phyloP scores from a whole-genome alignment of 2,113 vertebrate genomes.

The Amphiprion percula region DNA sequence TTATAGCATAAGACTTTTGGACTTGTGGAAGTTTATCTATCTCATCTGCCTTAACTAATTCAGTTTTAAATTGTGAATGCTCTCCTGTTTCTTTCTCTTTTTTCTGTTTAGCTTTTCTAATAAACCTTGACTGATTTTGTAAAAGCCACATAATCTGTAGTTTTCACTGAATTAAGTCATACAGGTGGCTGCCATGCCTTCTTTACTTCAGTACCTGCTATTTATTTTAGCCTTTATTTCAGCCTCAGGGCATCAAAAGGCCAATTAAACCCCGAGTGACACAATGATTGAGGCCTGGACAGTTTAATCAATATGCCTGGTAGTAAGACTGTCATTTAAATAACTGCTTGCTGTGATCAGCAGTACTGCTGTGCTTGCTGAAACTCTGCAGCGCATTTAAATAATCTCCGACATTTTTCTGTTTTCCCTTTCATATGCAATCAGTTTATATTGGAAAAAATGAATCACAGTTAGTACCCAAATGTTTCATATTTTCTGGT shows the following conservation, averaged over 20 bases:
- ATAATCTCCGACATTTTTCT: background rate
- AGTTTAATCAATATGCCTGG: slow-evolving; percentile 63
- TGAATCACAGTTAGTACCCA: background rate
- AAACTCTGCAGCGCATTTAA: slow-evolving; percentile 2
- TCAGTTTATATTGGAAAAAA: background rate
- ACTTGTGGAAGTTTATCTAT: too few species aligned
- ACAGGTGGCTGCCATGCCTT: background rate
- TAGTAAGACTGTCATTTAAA: slow-evolving; percentile 47
- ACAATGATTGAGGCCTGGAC: slow-evolving; percentile 40
- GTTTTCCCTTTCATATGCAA: background rate
- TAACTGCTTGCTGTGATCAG: slow-evolving; percentile 48
- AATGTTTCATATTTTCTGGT: background rate
- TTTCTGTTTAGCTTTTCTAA: background rate
- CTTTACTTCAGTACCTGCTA: slow-evolving; percentile 26
- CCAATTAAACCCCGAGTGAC: slow-evolving; percentile 59
- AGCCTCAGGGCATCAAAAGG: slow-evolving; percentile 27
- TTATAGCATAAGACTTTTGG: too few species aligned
- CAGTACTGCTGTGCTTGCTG: slow-evolving; percentile 6
- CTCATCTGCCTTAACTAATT: too few species aligned
- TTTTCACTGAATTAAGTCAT: slow-evolving; percentile 7
- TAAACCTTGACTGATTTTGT: background rate
- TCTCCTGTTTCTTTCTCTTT: background rate
- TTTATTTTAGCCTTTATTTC: slow-evolving; percentile 56
- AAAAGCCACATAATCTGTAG: background rate
- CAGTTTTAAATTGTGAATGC: too few species aligned